These are phyloP conservation scores for Eolophus roseicapilla DNA, from an alignment of 2,113 vertebrate species.

Conservation along the genomic window DNA sequence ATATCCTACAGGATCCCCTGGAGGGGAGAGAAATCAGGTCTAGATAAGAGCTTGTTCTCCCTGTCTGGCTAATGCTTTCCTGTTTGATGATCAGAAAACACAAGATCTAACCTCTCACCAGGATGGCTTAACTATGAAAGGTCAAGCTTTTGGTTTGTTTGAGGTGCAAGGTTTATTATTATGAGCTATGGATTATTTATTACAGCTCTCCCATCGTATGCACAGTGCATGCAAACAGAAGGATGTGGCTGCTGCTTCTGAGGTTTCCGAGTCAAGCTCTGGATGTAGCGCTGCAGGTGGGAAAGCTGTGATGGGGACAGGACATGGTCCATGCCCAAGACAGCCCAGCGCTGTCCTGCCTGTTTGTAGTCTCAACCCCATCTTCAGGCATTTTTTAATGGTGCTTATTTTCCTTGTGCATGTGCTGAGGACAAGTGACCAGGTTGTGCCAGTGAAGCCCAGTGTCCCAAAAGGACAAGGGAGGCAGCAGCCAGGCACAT, in stretches of 20 bases:
- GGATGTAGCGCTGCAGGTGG: neutral
- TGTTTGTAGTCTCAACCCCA: neutral
- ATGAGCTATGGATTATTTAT: neutral
- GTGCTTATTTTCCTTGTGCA: neutral
- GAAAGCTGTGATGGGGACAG: neutral
- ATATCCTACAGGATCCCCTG: conserved; percentile 64
- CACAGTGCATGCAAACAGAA: neutral
- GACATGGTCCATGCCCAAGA: rapidly evolving
- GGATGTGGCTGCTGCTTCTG: neutral
- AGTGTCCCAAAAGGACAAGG: rapidly evolving
- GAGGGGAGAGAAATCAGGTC: conserved; percentile 57
- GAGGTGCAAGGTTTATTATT: neutral
- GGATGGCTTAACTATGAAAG: conserved; percentile 1
- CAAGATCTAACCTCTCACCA: conserved; percentile 30
- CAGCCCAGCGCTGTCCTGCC: neutral
- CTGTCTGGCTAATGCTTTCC: conserved; percentile 41
- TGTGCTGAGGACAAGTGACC: rapidly evolving
- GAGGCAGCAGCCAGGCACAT: neutral
- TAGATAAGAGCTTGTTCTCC: conserved; percentile 62
- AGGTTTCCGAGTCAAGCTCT: neutral
- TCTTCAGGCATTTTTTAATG: neutral
- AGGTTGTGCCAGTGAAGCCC: neutral
- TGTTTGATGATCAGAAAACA: conserved; percentile 57
- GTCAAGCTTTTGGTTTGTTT: conserved; percentile 5
- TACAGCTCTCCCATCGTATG: neutral